phyloP scores from a whole-genome alignment of 2,888 invertebrate genomes.

The Xylota segnis region DNA sequence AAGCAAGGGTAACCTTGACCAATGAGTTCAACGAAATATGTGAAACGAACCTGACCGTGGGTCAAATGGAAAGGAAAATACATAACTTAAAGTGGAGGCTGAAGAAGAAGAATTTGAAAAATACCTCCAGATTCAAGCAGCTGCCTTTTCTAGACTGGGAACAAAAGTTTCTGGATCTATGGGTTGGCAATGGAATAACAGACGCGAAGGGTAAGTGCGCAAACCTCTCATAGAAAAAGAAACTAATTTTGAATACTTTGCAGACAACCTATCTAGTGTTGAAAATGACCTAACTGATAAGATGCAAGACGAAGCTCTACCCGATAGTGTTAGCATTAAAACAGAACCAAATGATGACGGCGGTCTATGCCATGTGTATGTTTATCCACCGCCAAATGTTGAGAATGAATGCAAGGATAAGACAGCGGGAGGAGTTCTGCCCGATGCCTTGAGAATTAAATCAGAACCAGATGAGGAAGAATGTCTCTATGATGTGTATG shows the following conservation, averaged over 20 bases:
- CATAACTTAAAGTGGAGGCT: conserved; percentile 6
- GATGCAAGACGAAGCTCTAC: neutral
- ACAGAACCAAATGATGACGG: neutral
- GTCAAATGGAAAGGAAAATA: conserved; percentile 7
- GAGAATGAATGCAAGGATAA: neutral
- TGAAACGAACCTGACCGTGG: neutral
- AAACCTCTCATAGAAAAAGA: too few species aligned
- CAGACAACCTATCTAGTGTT: neutral
- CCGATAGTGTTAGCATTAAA: neutral
- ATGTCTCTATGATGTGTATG: too few species aligned
- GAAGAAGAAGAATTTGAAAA: conserved; percentile 5
- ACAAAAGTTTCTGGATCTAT: conserved; percentile 1
- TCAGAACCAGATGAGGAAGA: neutral
- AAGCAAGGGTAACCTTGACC: neutral
- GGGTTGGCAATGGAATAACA: neutral
- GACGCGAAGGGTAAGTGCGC: neutral
- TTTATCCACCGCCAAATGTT: too few species aligned
- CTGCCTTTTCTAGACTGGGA: neutral
- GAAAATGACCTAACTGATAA: neutral
- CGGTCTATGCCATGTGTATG: too few species aligned
- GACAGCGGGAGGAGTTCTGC: neutral
- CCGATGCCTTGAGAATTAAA: neutral
- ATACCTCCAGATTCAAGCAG: neutral
- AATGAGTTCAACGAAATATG: conserved; percentile 10
- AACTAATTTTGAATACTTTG: too few species aligned